Evolutionary conservation across 2,888 invertebrate species (phyloP).

Genomic region (Oscheius sp.): DNA sequence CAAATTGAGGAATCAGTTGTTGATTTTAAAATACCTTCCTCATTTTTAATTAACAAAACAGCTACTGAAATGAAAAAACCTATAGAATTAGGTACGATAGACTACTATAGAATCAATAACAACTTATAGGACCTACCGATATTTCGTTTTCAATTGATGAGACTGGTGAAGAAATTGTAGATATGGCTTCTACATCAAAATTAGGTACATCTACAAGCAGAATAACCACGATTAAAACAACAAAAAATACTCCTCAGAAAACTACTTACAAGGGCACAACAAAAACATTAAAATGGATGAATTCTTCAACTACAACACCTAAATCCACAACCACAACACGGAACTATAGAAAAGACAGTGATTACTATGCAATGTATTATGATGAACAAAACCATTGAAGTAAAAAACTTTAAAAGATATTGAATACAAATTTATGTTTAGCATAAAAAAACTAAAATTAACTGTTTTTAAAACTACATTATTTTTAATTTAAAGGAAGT

Average conservation of each 20-base stretch:
- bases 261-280: constrained; percentile 25
- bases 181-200: constrained; percentile 17
- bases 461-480: not conserved
- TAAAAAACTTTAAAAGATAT: not conserved
- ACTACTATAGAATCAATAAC: not conserved
- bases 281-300: constrained; percentile 28
- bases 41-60: not conserved
- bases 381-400: constrained; percentile 42
- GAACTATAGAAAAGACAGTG: constrained; percentile 64
- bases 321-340: constrained; percentile 42
- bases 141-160: constrained; percentile 37
- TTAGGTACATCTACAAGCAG: constrained; percentile 8
- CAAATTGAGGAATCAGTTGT: not conserved
- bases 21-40: not conserved
- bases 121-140: constrained; percentile 29
- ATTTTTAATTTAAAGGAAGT: constrained; percentile 3
- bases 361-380: constrained; percentile 69
- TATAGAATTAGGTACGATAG: not conserved
- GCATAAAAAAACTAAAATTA: not conserved
- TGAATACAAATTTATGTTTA: not conserved
- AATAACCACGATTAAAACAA: constrained; percentile 20
- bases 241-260: constrained; percentile 10
- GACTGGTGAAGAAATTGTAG: constrained; percentile 24
- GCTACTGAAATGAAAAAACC: constrained; percentile 6
- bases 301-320: constrained; percentile 29